Evolutionary conservation across 2,113 vertebrate genomes (phyloP).

Genomic region (Diadophis punctatus): DNA sequence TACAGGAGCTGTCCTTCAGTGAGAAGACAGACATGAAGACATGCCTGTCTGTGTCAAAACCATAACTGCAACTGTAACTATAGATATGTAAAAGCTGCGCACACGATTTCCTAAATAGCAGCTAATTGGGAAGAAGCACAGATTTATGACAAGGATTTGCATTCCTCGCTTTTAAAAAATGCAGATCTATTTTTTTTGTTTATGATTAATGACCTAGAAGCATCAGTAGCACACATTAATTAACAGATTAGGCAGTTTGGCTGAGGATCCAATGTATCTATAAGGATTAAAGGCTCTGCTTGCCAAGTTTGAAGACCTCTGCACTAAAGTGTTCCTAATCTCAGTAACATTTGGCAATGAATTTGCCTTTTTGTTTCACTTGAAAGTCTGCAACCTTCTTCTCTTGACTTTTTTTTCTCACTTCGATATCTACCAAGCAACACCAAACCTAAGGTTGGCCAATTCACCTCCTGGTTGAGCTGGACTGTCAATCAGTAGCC

Average conservation of each 20-base stretch:
- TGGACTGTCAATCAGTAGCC: conserved; percentile 49
- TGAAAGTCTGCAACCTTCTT: conserved; percentile 18
- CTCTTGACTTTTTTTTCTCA: neutral
- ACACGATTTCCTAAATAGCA: neutral
- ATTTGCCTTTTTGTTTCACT: conserved; percentile 20
- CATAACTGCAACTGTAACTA: neutral
- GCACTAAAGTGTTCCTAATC: conserved; percentile 12
- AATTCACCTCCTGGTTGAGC: conserved; percentile 48
- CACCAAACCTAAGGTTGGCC: conserved; percentile 1
- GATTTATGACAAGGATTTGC: neutral
- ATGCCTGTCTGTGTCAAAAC: neutral
- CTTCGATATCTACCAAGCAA: neutral
- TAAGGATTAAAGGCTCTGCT: neutral
- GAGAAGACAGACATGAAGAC: neutral
- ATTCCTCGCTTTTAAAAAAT: conserved; percentile 4
- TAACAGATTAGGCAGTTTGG: neutral
- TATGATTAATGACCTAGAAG: neutral
- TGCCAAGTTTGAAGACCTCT: accelerated
- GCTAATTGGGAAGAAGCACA: neutral
- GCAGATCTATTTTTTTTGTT: conserved; percentile 11
- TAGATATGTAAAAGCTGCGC: neutral
- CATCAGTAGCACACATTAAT: neutral
- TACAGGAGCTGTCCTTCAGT: neutral
- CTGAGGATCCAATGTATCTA: neutral
- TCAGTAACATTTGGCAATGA: neutral